These are phyloP conservation scores for Busseola fusca DNA, from an alignment of 2,888 invertebrate genomes.

Conservation along the genomic window DNA sequence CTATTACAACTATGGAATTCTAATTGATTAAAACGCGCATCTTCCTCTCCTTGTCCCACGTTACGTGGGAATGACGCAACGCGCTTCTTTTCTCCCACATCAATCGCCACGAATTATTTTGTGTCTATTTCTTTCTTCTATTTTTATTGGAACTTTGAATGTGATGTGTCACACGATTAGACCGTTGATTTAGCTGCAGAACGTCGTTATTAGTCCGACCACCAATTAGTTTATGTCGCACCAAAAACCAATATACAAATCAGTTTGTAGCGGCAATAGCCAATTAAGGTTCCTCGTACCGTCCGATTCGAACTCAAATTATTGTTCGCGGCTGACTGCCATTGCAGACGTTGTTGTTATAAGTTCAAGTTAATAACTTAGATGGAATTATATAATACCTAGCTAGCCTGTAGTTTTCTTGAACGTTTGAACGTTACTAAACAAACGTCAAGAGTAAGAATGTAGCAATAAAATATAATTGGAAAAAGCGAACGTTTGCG, in stretches of 20 bases:
- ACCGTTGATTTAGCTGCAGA: neutral
- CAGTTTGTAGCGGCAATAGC: constrained; percentile 4
- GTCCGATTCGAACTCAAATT: constrained; percentile 20
- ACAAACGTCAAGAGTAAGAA: neutral
- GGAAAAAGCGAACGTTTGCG: neutral
- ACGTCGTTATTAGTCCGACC: neutral
- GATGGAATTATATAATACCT: neutral
- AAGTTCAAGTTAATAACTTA: neutral
- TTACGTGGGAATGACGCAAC: neutral
- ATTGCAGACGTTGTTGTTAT: constrained; percentile 1
- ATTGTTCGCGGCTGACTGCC: constrained; percentile 16
- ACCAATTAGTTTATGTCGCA: neutral
- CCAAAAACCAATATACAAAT: neutral
- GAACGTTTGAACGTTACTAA: no score
- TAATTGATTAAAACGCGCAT: no score
- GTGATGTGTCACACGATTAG: neutral
- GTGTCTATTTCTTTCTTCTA: neutral
- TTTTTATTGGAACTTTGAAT: neutral
- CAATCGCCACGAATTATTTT: neutral
- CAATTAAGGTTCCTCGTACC: neutral
- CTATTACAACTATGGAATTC: no score
- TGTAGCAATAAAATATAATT: neutral
- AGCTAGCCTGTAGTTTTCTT: neutral
- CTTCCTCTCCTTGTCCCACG: neutral
- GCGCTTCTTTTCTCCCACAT: neutral